A percentile compares a stretch with the other conserved stretches of the same genome.
These are phyloP conservation scores for Phalacrocorax aristotelis DNA, from an alignment of 2,113 vertebrate species.

Conservation along the genomic window DNA sequence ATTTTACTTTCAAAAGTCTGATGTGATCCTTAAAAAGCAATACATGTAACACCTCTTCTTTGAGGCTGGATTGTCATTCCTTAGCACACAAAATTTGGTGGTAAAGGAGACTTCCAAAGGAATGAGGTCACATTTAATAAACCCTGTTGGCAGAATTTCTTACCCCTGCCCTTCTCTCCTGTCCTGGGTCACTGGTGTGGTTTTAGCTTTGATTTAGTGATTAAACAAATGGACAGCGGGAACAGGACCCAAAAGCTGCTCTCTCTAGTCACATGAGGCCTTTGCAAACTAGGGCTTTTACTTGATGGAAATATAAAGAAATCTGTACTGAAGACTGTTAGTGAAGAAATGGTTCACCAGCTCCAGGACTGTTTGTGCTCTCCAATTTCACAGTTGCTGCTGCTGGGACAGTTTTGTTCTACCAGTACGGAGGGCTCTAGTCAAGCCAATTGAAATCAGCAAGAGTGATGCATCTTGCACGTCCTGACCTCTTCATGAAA, in stretches of 20 bases:
- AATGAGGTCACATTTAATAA: neutral
- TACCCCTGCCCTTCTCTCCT: neutral
- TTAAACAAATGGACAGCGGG: neutral
- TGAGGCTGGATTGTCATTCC: neutral
- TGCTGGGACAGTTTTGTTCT: neutral
- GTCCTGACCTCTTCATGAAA: neutral
- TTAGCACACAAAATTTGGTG: neutral
- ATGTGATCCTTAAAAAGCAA: constrained; percentile 24
- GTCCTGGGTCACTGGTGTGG: neutral
- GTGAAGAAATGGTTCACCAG: neutral
- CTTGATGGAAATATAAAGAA: neutral
- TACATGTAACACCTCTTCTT: neutral
- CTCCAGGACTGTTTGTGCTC: neutral
- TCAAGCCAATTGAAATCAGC: neutral
- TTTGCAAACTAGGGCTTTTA: neutral
- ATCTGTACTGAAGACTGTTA: neutral
- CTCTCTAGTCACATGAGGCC: neutral
- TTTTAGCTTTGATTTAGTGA: neutral
- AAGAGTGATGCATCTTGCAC: neutral
- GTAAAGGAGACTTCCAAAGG: neutral
- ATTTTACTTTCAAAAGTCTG: constrained; percentile 42
- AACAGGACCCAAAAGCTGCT: neutral
- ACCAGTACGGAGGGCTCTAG: neutral
- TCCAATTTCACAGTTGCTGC: neutral
- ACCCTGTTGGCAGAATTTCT: neutral